Evolutionary conservation across 2,797 vertebrate genomes (phyloP).

Genomic region (Mormyrops attenuatus): DNA sequence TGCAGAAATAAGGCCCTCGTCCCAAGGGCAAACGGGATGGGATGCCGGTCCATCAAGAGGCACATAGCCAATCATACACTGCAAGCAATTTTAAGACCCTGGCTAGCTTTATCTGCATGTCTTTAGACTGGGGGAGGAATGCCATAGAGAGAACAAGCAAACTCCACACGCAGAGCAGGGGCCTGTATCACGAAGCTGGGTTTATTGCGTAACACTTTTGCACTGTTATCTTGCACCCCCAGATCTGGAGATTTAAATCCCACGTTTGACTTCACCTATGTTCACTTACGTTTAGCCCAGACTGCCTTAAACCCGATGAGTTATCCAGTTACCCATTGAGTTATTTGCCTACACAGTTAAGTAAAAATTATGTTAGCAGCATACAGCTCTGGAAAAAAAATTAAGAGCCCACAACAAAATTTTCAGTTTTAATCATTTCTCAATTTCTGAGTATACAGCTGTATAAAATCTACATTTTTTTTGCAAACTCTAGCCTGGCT

Average conservation of each 20-base stretch:
- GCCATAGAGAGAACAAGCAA: neutral
- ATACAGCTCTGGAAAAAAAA: neutral
- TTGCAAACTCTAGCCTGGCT: neutral
- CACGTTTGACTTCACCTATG: neutral
- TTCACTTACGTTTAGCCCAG: neutral
- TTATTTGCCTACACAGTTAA: neutral
- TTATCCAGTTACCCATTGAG: neutral
- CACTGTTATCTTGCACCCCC: neutral
- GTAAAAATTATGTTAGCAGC: neutral
- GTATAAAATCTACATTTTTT: neutral
- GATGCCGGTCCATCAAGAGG: neutral
- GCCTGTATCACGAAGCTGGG: neutral
- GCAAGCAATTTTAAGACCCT: neutral
- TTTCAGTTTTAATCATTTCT: neutral
- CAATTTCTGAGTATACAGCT: neutral
- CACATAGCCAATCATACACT: neutral
- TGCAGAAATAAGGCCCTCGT: neutral
- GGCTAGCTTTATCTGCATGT: neutral
- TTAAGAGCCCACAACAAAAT: neutral
- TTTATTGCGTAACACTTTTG: neutral
- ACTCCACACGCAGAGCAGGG: neutral
- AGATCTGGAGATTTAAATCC: neutral
- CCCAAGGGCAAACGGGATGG: neutral
- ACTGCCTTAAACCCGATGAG: neutral
- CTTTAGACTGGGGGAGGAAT: neutral